Percentiles rank a stretch among this genome's conserved stretches.
Conservation (phyloP, 2,888 invertebrate species). For the Theretra japonica region DNA sequence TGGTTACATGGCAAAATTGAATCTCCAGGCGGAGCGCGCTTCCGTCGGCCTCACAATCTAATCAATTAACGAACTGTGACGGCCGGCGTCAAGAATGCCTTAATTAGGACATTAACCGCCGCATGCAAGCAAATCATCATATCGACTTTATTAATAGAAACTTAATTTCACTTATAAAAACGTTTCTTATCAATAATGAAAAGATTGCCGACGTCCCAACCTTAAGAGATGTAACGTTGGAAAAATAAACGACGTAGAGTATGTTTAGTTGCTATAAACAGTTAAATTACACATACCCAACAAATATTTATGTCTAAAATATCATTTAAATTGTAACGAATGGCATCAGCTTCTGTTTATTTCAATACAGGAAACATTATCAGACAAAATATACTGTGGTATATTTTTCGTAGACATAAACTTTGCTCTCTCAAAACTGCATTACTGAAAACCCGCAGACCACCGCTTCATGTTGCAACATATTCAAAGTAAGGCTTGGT, state of each 20-base stretch:
- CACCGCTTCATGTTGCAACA: too few relatives aligned
- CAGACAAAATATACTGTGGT: too few relatives aligned
- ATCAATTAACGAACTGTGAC: constrained; percentile 58
- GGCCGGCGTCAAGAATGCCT: constrained; percentile 56
- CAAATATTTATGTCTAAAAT: too few relatives aligned
- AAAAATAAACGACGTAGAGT: background rate
- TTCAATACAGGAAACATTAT: too few relatives aligned
- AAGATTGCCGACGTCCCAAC: background rate
- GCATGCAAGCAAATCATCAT: constrained; percentile 20
- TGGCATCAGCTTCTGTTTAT: too few relatives aligned
- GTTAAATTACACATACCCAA: too few relatives aligned
- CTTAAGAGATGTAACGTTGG: background rate
- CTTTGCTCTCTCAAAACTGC: too few relatives aligned
- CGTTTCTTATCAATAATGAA: background rate
- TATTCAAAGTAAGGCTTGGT: too few relatives aligned
- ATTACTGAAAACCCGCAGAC: too few relatives aligned
- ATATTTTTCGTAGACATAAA: too few relatives aligned
- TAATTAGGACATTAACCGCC: constrained; percentile 56
- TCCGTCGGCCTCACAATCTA: constrained; percentile 48
- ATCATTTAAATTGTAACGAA: too few relatives aligned
- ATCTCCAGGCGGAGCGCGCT: constrained; percentile 37
- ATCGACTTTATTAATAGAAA: constrained; percentile 19
- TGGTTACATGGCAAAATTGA: constrained; percentile 33
- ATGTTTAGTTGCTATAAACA: too few relatives aligned
- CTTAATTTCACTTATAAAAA: background rate